phyloP scores from a whole-genome alignment of 2,888 invertebrate genomes.

The Drosophila diplacantha region DNA sequence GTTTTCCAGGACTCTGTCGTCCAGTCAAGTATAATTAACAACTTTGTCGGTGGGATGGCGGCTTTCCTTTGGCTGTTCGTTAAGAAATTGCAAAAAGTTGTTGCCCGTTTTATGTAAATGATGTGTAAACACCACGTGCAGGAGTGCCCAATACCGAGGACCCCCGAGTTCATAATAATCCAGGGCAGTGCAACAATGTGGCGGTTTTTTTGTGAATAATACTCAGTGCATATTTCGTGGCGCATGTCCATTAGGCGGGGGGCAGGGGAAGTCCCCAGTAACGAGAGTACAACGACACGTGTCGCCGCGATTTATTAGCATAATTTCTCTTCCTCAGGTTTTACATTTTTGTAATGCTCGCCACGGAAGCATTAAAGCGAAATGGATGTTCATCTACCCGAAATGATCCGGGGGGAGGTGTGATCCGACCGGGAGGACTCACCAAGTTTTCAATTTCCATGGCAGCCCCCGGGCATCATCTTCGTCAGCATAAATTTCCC shows the following conservation, averaged over 20 bases:
- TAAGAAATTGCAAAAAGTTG: conserved; percentile 58
- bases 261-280: conserved; percentile 6
- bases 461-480: conserved; percentile 38
- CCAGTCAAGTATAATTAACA: conserved; percentile 74
- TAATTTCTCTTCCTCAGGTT: conserved; percentile 66
- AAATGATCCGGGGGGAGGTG: conserved; percentile 26
- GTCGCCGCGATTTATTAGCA: conserved; percentile 70
- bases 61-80: conserved; percentile 41
- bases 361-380: conserved; percentile 67
- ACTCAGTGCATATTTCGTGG: conserved; percentile 69
- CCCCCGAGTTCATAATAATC: conserved; percentile 18
- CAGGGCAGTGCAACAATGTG: conserved; percentile 37
- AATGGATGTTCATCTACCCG: conserved; percentile 60
- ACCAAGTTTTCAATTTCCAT: conserved; percentile 59
- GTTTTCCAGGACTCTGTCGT: conserved; percentile 37
- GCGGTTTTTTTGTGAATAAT: conserved; percentile 35
- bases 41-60: conserved; percentile 59
- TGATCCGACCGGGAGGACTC: conserved; percentile 37
- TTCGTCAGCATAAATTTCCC: conserved; percentile 36
- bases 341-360: conserved; percentile 8
- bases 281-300: conserved; percentile 63
- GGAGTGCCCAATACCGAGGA: conserved; percentile 22
- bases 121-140: conserved; percentile 70
- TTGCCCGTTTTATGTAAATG: conserved; percentile 71
- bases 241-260: conserved; percentile 63